phyloP scores from a whole-genome alignment of 53 echinoderm and acorn worm species.

The Patiria pectinifera region DNA sequence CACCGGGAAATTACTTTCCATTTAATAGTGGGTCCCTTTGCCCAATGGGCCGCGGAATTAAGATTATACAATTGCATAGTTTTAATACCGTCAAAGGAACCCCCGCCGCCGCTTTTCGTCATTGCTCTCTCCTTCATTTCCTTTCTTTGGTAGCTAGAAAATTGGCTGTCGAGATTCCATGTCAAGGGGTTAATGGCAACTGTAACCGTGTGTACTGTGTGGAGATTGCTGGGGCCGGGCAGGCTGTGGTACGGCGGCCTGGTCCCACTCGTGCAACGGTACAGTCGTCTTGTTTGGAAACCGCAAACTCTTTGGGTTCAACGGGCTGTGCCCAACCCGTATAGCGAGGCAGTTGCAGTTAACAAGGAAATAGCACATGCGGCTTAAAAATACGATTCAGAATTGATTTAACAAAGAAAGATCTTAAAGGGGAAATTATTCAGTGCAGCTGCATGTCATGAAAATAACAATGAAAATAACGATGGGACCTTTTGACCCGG shows the following conservation, averaged over 20 bases:
- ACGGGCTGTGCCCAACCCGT: background rate
- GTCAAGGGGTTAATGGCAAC: constrained; percentile 64
- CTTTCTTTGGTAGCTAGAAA: constrained; percentile 18
- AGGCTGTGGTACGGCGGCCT: constrained; percentile 13
- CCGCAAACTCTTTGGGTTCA: background rate
- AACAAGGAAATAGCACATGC: background rate
- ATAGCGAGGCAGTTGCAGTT: background rate
- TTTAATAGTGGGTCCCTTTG: constrained; percentile 27
- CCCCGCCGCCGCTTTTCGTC: constrained; percentile 31
- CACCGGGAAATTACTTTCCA: constrained; percentile 61
- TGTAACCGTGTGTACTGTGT: constrained; percentile 49
- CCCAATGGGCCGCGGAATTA: constrained; percentile 63
- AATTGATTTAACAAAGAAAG: background rate
- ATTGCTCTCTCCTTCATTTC: background rate
- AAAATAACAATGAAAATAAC: background rate
- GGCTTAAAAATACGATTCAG: background rate
- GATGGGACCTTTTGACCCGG: background rate
- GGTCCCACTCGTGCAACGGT: background rate
- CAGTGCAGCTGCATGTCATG: background rate
- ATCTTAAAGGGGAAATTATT: background rate
- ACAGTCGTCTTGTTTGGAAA: background rate
- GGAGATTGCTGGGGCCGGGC: constrained; percentile 47
- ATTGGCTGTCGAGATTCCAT: constrained; percentile 12
- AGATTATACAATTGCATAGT: constrained; percentile 69
- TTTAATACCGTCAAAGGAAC: constrained; percentile 63